These are phyloP conservation scores for Aurelia coerulea DNA, from an alignment of 30 jellyfish, hydroid and myxozoan genomes.

Conservation along the genomic window DNA sequence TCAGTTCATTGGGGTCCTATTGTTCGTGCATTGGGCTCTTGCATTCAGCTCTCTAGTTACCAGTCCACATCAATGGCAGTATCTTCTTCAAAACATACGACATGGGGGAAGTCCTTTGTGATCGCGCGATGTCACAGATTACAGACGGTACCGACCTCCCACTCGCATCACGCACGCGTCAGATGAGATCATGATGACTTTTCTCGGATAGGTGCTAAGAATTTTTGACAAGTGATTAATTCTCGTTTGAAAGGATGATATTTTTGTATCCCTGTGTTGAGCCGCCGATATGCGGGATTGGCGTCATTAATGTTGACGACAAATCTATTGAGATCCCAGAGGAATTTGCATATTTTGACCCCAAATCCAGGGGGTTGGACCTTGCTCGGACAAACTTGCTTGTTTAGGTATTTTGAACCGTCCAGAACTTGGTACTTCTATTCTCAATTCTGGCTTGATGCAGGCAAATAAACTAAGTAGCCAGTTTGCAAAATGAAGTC, in stretches of 20 bases:
- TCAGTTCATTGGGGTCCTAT: too few species aligned
- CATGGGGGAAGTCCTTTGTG: slow-evolving; percentile 45
- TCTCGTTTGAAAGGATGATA: slow-evolving; percentile 7
- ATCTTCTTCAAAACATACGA: slow-evolving; percentile 9
- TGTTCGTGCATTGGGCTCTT: too few species aligned
- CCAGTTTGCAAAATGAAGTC: too few species aligned
- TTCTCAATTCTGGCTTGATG: too few species aligned
- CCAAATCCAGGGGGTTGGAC: too few species aligned
- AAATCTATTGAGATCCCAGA: slow-evolving; percentile 1
- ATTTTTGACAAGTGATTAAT: slow-evolving; percentile 23
- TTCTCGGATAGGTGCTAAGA: slow-evolving; percentile 54
- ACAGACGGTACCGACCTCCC: slow-evolving; percentile 58
- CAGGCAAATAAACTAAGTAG: too few species aligned
- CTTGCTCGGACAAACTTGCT: too few species aligned
- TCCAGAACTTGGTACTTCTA: too few species aligned
- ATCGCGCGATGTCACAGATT: slow-evolving; percentile 45
- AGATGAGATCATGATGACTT: slow-evolving; percentile 39
- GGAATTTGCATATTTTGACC: too few species aligned
- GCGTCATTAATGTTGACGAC: slow-evolving; percentile 34
- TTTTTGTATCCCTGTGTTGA: slow-evolving; percentile 8
- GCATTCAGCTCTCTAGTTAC: too few species aligned
- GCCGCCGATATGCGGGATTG: slow-evolving; percentile 53
- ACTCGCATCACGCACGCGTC: slow-evolving; percentile 48
- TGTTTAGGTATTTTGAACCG: too few species aligned
- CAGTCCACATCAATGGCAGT: too few species aligned